These are phyloP conservation scores for Lophura nycthemera DNA, from an alignment of 2,113 vertebrate genomes.

Conservation along the genomic window DNA sequence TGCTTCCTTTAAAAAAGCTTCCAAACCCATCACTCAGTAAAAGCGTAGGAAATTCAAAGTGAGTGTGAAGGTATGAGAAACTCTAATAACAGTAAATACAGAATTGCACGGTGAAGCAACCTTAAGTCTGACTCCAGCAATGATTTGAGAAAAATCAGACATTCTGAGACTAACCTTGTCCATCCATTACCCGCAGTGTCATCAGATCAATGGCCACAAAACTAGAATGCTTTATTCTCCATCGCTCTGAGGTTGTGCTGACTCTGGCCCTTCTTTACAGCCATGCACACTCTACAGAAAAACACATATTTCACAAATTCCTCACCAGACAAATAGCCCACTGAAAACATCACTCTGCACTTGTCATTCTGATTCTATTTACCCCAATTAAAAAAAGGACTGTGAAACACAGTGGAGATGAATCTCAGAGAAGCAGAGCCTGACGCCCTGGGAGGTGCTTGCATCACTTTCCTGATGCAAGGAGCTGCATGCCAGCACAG, in stretches of 20 bases:
- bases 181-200: conserved; percentile 71
- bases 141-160: conserved; percentile 70
- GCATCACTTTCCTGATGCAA: background rate
- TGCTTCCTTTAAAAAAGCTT: conserved; percentile 11
- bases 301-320: conserved; percentile 72
- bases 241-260: conserved; percentile 67
- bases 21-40: conserved; percentile 26
- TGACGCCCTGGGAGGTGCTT: background rate
- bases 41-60: conserved; percentile 49
- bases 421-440: background rate
- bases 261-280: conserved; percentile 73
- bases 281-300: conserved; percentile 60
- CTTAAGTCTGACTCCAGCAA: conserved; percentile 61
- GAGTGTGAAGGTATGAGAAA: background rate
- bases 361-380: conserved; percentile 58
- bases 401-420: conserved; percentile 30
- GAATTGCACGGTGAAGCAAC: conserved; percentile 44
- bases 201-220: conserved; percentile 74
- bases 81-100: conserved; percentile 19
- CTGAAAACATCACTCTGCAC: conserved; percentile 45
- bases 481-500: background rate
- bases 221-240: conserved; percentile 71
- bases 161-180: conserved; percentile 65
- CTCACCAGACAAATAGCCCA: conserved; percentile 64
- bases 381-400: conserved; percentile 54